Base-by-base conservation (phyloP, 2,797 vertebrate species). In the Sarcophilus harrisii region DNA sequence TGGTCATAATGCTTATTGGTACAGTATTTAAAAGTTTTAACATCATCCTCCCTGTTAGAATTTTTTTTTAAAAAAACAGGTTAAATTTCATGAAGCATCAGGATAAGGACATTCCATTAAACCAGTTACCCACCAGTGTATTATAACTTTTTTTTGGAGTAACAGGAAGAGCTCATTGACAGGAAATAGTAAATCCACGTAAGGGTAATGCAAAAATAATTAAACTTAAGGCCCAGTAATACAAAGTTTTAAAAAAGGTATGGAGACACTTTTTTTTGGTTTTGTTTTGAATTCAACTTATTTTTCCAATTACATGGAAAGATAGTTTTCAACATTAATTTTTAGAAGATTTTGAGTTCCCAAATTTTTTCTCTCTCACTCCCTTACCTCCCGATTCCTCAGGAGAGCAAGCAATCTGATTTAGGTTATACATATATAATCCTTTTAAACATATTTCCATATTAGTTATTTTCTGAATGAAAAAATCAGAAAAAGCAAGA, bases 1-100 rank as follows among this genome's bases (percentile, higher is more conserved):
- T 99, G 97, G 98, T 99, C 57, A 97, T 99, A 30, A 99, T 99
- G 98, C 99, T 99, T 57, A 99, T 99, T 38, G 99, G 99, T 99
- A 98, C 81, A 99, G 32, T 0, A 0, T 57, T 52, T n/a, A 9
- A 60, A 1, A 81, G 28, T 16, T 87, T 59, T 24, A 3, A 0
- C 55, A 30, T 54, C 59, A 38, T 6, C 0, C 13, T 10, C n/a
- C 52, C 38, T n/a, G 52, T 49, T 57, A 1, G 30, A 4, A 0
- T 55, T 52, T 52, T 52, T 57, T 38, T 62, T 93, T 21, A 32
- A 2, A 49, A 49, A 49, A 49, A 49, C 0, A 28, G 49, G 18
- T 52, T 60, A 49, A 87, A 32, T 49, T 45, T 49, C 24, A 87
- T 27, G 38, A 45, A 49, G 21, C 21, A 45, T 49, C n/a, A n/a